Base-by-base conservation (phyloP, 2,113 vertebrate species). In the Thalassarche chlororhynchos region DNA sequence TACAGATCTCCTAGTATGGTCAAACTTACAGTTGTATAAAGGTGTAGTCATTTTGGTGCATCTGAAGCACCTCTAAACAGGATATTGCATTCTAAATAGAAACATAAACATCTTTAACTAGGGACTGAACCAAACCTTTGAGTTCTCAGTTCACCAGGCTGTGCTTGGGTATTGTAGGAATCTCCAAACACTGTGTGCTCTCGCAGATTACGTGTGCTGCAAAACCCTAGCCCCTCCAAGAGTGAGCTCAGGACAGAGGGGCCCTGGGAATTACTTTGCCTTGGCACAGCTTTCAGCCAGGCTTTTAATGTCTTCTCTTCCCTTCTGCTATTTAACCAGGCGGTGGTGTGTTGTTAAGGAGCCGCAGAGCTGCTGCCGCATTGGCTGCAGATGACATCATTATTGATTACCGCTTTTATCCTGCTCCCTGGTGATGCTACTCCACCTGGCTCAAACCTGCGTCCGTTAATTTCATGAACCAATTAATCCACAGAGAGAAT, bases 341-440 rank as follows among this genome's bases (percentile, higher is more conserved):
- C 57, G 5, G 76, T 25, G 84, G 81, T 40, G 81, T 40, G 87
- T 12, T 42, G 19, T 6, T 72, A 72, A 66, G 90, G 82, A 87
- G 61, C 34, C 3, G 24, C 5, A 28, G 25, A 54, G 82, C 84
- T 5, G 42, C 14, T n/a, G 77, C 93, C 70, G 72, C 85, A 98
- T 94, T 96, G 96, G 96, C 93, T 94, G 55, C 79, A 15, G 76
- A 89, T 95, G 97, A 97, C 93, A 84, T 97, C 96, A 96, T 71
- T 14, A 42, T 36, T 25, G 84, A 93, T 42, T 25, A 14, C 84
- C 10, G 77, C 92, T 58, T 36, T 66, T 5, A 20, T 95, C 91
- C 93, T 5, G 61, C 78, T 86, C 82, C 84, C 90, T 38, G 85
- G 58, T 5, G 76, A 46, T 44, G 71, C 92, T 62, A 9, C 89